Percentiles rank a stretch among this genome's conserved stretches.
Conservation (phyloP, 1,140 invertebrate genomes). For the Cydia amplana region DNA sequence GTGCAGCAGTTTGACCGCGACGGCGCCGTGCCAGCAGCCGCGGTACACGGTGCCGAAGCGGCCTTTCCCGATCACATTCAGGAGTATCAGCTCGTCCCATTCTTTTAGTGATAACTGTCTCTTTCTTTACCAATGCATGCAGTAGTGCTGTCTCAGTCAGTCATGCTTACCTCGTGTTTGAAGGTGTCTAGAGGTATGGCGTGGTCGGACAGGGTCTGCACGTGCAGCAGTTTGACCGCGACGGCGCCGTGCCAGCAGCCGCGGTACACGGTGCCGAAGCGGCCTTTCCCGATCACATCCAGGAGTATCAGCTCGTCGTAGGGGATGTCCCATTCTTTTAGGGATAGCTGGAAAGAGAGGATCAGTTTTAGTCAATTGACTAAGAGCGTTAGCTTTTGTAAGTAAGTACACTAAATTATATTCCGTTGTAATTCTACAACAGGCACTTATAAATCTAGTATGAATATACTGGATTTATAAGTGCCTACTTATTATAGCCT, state of each 20-base stretch:
- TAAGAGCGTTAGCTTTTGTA: no score
- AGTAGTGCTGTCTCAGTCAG: no score
- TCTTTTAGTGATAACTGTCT: constrained; percentile 62
- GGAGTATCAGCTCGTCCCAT: constrained; percentile 92
- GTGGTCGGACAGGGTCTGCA: constrained; percentile 92
- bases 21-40: constrained; percentile 98
- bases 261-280: constrained; percentile 96
- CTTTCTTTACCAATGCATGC: no score
- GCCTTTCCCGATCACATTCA: constrained; percentile 93
- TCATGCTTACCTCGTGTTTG: constrained; percentile 86
- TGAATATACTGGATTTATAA: no score
- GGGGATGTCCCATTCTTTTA: constrained; percentile 99
- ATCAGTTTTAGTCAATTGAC: no score
- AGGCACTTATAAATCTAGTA: no score
- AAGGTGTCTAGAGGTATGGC: constrained; percentile 95
- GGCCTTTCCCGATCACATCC: constrained; percentile 93
- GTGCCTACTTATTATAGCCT: no score
- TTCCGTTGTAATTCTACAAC: no score
- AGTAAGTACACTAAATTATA: no score
- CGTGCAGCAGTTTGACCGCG: constrained; percentile 98
- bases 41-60: constrained; percentile 97
- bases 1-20: constrained; percentile 98
- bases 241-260: constrained; percentile 99
- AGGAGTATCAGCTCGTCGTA: constrained; percentile 94
- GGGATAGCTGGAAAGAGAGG: constrained; percentile 83